Percentiles rank a stretch among this genome's conserved stretches.
Evolutionary conservation across 37 sponge, comb jelly and placozoan species (phyloP).

Genomic region (Petrosia ficiformis): DNA sequence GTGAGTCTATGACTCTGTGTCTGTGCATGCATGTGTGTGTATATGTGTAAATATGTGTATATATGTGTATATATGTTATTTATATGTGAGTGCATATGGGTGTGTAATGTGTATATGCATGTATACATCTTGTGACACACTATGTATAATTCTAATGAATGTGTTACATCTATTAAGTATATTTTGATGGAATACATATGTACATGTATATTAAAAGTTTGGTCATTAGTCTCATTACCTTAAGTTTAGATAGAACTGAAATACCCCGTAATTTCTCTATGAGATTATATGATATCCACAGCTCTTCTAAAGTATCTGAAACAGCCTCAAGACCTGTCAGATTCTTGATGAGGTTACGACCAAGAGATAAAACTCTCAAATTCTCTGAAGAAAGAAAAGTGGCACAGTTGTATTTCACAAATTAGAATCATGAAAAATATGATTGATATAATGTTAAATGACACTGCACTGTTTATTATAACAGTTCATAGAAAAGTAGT

Average conservation of each 20-base stretch:
- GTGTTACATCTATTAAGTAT: no score
- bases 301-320: slow-evolving; percentile 89
- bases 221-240: slow-evolving; percentile 30
- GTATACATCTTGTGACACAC: no score
- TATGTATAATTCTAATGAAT: no score
- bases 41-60: no score
- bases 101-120: no score
- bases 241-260: slow-evolving; percentile 85
- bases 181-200: neutral
- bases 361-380: slow-evolving; percentile 89
- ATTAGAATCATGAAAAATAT: slow-evolving; percentile 2
- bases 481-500: no score
- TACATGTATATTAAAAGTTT: neutral
- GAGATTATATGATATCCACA: slow-evolving; percentile 97
- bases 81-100: no score
- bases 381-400: slow-evolving; percentile 32
- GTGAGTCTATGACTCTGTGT: no score
- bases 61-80: no score
- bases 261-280: slow-evolving; percentile 97
- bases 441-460: neutral
- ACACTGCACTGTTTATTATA: neutral
- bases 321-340: slow-evolving; percentile 93
- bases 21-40: no score
- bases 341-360: slow-evolving; percentile 93
- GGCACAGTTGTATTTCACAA: neutral